Base-by-base conservation (phyloP, 2,113 vertebrate genomes). In the Xerus inauris region DNA sequence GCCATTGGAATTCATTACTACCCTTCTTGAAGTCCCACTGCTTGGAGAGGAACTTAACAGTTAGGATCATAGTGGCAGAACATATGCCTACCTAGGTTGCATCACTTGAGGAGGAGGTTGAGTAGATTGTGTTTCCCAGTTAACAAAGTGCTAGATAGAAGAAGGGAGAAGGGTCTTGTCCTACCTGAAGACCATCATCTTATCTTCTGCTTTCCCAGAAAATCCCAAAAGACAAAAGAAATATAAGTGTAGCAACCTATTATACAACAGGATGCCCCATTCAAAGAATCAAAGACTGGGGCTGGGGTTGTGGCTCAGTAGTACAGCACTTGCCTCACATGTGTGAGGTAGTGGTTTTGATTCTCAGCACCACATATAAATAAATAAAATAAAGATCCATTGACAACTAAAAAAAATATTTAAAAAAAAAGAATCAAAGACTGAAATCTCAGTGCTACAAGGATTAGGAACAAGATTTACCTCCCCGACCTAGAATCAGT, bases 201-300 rank as follows among this genome's bases (percentile, higher is more conserved):
- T 83, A 87, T 79, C 49, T 38, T 87, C 47, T 8, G 9, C 28
- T 83, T 83, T 22, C 32, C 62, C 81, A 90, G 35, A 90, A 26
- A 90, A 96, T 77, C 51, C 38, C 59, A 86, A 96, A 94, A 90
- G 49, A 77, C 3, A 65, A 69, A 96, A 57, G 16, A 32, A 45
- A 90, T 57, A 82, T 22, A 77, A 45, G 40, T 42, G 13, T 26
- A 86, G 42, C 5, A 1, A 76, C 42, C 83, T 51, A 17, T 82
- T 51, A 89, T 20, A 71, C 72, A 76, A 64, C 28, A 85, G 10
- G 49, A 49, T 89, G 82, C 32, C 16, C 32, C 45, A 94, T 77
- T 71, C 30, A 80, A 81, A 76, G 40, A 90, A 85, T 42, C 16
- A 64, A 92, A 76, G 20, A 12, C 19, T 92, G 42, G n/a, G n/a